These are phyloP conservation scores for Yponomeuta evonymella DNA, from an alignment of 2,888 invertebrate species.

Conservation along the genomic window DNA sequence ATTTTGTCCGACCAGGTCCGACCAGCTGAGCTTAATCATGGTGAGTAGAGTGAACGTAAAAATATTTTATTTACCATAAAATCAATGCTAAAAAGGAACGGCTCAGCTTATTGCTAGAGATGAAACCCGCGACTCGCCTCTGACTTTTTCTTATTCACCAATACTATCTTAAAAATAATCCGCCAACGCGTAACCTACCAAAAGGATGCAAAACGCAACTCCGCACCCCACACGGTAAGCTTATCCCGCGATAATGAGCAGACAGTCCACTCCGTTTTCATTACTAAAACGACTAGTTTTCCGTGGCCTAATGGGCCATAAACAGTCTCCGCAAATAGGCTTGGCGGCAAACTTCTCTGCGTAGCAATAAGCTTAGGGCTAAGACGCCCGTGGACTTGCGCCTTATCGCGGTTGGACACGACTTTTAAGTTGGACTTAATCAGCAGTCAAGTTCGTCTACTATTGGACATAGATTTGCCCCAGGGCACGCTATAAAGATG, in stretches of 20 bases:
- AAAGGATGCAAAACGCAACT: background rate
- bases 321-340: slow-evolving; percentile 62
- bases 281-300: slow-evolving; percentile 63
- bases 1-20: too few relatives aligned
- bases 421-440: background rate
- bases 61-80: too few relatives aligned
- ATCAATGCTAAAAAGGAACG: too few relatives aligned
- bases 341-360: slow-evolving; percentile 49
- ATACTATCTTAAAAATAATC: too few relatives aligned
- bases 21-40: too few relatives aligned
- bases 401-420: background rate
- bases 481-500: too few relatives aligned
- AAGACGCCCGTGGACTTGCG: slow-evolving; percentile 1
- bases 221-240: slow-evolving; percentile 27
- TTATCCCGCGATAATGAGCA: slow-evolving; percentile 67
- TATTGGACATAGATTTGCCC: too few relatives aligned
- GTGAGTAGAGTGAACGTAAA: too few relatives aligned
- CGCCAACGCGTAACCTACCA: background rate
- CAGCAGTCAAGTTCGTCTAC: too few relatives aligned
- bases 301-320: slow-evolving; percentile 63
- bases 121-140: too few relatives aligned
- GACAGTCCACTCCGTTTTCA: slow-evolving; percentile 64
- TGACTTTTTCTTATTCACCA: too few relatives aligned
- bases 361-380: slow-evolving; percentile 47
- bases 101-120: too few relatives aligned